These are phyloP conservation scores for Periophthalmus modestus DNA, from an alignment of 2,113 vertebrate genomes.

Conservation along the genomic window DNA sequence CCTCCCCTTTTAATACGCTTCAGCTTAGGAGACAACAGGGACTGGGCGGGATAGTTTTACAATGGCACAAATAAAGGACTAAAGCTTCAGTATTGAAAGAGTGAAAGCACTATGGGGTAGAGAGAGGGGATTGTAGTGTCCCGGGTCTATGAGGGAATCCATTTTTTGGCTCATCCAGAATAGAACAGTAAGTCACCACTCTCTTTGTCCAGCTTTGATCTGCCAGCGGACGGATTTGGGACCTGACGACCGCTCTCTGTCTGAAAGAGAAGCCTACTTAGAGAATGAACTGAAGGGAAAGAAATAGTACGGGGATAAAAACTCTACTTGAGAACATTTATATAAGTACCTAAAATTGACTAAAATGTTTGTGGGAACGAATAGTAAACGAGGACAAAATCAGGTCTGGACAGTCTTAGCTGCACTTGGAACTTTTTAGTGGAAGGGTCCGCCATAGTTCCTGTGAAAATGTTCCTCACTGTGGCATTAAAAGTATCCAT, in stretches of 20 bases:
- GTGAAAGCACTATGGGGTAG: slow-evolving; percentile 62
- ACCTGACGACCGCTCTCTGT: slow-evolving; percentile 68
- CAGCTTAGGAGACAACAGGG: slow-evolving; percentile 57
- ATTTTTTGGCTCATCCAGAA: slow-evolving; percentile 67
- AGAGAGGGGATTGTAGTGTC: slow-evolving; percentile 66
- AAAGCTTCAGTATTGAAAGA: slow-evolving; percentile 63
- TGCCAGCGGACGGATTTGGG: slow-evolving; percentile 67
- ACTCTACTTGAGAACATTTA: too few relatives aligned
- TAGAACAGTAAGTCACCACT: slow-evolving; percentile 76
- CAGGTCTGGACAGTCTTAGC: too few relatives aligned
- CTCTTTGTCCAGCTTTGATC: slow-evolving; percentile 75
- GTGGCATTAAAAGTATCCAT: too few relatives aligned
- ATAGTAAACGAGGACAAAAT: not conserved
- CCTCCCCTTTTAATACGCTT: slow-evolving; percentile 43
- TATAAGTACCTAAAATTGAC: not conserved
- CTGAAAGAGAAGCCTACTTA: slow-evolving; percentile 62
- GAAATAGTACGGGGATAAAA: slow-evolving; percentile 25
- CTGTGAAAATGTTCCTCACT: too few relatives aligned
- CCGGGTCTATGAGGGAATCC: slow-evolving; percentile 66
- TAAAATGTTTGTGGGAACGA: not conserved
- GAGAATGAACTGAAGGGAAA: slow-evolving; percentile 37
- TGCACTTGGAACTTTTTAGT: too few relatives aligned
- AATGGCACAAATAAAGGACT: slow-evolving; percentile 51
- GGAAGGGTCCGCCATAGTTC: too few relatives aligned
- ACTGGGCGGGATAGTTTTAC: slow-evolving; percentile 44